These are phyloP conservation scores for Pygocentrus nattereri DNA, from an alignment of 2,797 vertebrate species.

Conservation along the genomic window DNA sequence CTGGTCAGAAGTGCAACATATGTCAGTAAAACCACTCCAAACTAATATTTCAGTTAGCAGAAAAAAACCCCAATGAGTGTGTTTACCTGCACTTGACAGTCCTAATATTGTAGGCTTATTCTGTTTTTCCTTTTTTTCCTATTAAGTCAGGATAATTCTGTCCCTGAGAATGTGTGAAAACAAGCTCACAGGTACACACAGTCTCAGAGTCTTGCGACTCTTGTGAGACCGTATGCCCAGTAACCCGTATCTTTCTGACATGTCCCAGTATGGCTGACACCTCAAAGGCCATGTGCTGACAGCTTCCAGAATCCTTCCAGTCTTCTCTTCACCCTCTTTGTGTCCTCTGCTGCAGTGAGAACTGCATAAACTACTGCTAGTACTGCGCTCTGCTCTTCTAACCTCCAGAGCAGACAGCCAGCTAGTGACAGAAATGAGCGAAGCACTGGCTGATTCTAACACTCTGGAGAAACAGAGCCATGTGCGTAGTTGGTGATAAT, in stretches of 20 bases:
- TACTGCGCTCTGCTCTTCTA: no score
- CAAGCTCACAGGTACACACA: background rate
- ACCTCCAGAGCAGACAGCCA: background rate
- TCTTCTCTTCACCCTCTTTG: background rate
- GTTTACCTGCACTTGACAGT: no score
- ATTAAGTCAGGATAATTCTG: no score
- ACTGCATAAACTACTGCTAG: background rate
- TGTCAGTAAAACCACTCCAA: no score
- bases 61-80: no score
- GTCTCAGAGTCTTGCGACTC: background rate
- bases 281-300: conserved; percentile 14
- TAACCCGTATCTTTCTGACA: background rate
- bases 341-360: background rate
- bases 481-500: background rate
- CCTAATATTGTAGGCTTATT: background rate
- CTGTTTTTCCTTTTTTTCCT: background rate
- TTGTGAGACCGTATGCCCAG: background rate
- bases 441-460: no score
- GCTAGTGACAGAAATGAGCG: background rate
- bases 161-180: background rate
- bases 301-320: background rate
- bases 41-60: no score
- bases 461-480: background rate
- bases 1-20: no score
- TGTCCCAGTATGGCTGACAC: conserved; percentile 20